Conservation (phyloP, 2,888 invertebrate species). For the Eupelmus urozonus region DNA sequence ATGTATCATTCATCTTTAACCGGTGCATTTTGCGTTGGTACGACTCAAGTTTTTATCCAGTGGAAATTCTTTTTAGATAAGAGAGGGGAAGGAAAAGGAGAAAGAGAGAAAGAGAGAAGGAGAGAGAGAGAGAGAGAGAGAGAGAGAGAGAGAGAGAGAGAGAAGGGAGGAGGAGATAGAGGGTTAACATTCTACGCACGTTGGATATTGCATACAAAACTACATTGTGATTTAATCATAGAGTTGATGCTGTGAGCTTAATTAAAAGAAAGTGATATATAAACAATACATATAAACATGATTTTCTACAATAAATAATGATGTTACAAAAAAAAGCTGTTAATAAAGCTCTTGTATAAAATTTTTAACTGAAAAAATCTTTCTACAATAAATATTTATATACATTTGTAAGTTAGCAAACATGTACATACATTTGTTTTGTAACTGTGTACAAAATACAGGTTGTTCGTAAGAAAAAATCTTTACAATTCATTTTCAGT, state of each 20-base stretch:
- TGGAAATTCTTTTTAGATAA: constrained; percentile 21
- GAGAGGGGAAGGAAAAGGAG: not conserved
- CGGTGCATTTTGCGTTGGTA: not conserved
- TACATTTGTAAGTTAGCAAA: not conserved
- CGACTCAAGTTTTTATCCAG: not conserved
- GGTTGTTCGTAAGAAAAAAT: too few species aligned
- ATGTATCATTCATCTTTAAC: not conserved
- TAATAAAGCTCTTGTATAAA: too few species aligned
- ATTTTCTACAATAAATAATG: too few species aligned
- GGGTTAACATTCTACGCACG: constrained; percentile 42
- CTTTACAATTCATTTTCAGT: not conserved
- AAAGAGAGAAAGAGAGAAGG: not conserved
- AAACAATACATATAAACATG: too few species aligned
- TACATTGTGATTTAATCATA: constrained; percentile 45
- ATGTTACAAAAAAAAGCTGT: too few species aligned
- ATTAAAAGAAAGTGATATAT: constrained; percentile 16
- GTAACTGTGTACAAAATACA: too few species aligned
- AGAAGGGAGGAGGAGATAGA: not conserved
- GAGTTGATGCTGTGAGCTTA: constrained; percentile 26
- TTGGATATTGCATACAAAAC: constrained; percentile 48
- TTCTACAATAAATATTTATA: not conserved
- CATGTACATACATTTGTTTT: not conserved
- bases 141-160: too few species aligned
- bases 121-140: too few species aligned
- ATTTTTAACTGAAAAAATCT: too few species aligned